Evolutionary conservation across 2,797 vertebrate genomes (phyloP).

Genomic region (Enteromius unitaeniatus): DNA sequence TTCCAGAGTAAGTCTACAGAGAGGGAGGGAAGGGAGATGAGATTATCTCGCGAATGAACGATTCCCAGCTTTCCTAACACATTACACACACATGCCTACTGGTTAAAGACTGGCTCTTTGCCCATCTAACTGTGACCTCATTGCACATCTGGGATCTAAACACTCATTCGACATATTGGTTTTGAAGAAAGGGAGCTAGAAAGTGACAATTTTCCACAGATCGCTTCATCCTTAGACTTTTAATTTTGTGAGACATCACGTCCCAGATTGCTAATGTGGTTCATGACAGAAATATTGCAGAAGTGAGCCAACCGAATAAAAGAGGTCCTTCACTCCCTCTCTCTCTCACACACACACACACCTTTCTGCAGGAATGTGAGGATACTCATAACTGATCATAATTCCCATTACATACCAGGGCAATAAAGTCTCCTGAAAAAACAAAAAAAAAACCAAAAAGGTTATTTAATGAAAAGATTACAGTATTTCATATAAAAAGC

Average conservation of each 20-base stretch:
- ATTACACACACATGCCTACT: conserved; percentile 1
- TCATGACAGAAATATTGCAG: conserved; percentile 13
- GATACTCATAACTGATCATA: conserved; percentile 18
- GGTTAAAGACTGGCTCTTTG: conserved; percentile 17
- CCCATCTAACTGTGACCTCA: conserved; percentile 30
- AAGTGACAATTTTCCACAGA: not conserved
- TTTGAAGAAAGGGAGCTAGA: conserved; percentile 4
- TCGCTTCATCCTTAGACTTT: conserved; percentile 15
- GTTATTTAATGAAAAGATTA: conserved; percentile 11
- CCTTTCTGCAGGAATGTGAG: not conserved
- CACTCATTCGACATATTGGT: conserved; percentile 26
- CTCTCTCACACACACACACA: not conserved
- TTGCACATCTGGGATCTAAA: conserved; percentile 39
- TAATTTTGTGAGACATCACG: conserved; percentile 11
- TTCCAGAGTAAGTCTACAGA: conserved; percentile 21
- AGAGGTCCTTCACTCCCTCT: not conserved
- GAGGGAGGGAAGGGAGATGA: conserved; percentile 12
- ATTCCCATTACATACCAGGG: conserved; percentile 16
- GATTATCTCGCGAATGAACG: conserved; percentile 21
- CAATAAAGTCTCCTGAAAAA: conserved; percentile 17
- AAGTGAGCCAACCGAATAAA: not conserved
- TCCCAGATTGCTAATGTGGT: conserved; percentile 15
- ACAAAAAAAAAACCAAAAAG: not conserved
- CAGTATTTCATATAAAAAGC: conserved; percentile 16
- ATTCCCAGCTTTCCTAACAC: not conserved